Base-by-base conservation (phyloP, 2,113 vertebrate species). In the Smithornis capensis region DNA sequence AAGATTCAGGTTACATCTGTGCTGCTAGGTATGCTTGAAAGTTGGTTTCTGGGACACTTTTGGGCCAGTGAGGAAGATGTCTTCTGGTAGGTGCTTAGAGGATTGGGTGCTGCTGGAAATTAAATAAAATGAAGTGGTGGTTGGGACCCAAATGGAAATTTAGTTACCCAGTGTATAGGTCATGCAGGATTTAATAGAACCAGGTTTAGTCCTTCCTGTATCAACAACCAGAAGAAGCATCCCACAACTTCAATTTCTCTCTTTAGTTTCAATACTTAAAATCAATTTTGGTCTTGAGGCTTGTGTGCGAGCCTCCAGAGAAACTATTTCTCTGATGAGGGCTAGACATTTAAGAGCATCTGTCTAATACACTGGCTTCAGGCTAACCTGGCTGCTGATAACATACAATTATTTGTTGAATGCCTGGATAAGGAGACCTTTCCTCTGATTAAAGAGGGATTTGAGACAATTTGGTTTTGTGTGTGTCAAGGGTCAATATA, bases 401-500 rank as follows among this genome's bases (percentile, higher is more conserved):
- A 94, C 91, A 95, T 81, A 77, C 35, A 42, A 64, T 84, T 92
- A 70, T 93, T 90, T 93, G 52, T 59, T 9, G 8, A 94, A 94
- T 83, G 56, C 80, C 83, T 97, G 71, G 44, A 94, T 89, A 76
- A 94, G 57, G 52, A 94, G 19, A 33, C 69, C 62, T 69, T 40
- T 96, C 78, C 73, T 97, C 92, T 97, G 96, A 98, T 98, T 97
- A 98, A 97, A 98, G 96, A 97, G 69, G 89, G 87, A 97, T 96
- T 97, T 97, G 95, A 94, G 92, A 96, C 95, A 95, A 97, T 95
- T 96, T 97, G 92, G 96, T 94, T 97, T 98, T 97, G 96, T 93
- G 95, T 94, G 97, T 98, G 98, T 98, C 98, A 98, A 95, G 96
- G 96, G 97, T 98, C 98, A 98, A 97, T 97, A 98, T 9, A 49